Percentiles rank a stretch among this genome's conserved stretches.
phyloP scores from a whole-genome alignment of 2,113 vertebrate genomes.

The Tragelaphus imberbis region DNA sequence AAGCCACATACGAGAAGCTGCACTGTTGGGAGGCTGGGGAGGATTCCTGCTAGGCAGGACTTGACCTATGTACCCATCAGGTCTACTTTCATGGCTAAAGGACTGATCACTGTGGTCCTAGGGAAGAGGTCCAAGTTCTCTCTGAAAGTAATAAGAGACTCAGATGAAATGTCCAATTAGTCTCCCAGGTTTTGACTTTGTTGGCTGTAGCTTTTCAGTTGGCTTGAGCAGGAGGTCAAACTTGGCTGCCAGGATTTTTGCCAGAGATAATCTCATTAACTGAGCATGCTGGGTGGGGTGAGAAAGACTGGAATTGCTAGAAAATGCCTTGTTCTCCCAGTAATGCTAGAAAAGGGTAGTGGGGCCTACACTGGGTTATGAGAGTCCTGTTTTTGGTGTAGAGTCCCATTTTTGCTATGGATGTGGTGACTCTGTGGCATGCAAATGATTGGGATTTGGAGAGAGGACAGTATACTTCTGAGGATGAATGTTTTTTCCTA shows the following conservation, averaged over 20 bases:
- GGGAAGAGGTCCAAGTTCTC: neutral
- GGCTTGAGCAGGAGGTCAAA: neutral
- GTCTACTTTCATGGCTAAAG: neutral
- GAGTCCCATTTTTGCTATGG: neutral
- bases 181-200: neutral
- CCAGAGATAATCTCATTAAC: constrained; percentile 16
- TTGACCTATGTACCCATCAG: neutral
- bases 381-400: neutral
- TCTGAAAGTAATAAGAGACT: neutral
- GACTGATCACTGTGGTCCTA: neutral
- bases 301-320: neutral
- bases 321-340: neutral
- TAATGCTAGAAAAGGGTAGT: neutral
- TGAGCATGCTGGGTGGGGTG: neutral
- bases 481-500: neutral
- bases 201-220: neutral
- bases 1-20: neutral
- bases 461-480: neutral
- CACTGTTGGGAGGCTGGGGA: neutral
- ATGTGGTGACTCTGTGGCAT: neutral
- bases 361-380: neutral
- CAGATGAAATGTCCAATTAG: neutral
- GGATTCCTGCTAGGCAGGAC: neutral
- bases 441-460: neutral
- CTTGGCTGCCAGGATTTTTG: neutral